Conservation (phyloP, 2,888 invertebrate species). For the Thecocarcelia acutangulata region DNA sequence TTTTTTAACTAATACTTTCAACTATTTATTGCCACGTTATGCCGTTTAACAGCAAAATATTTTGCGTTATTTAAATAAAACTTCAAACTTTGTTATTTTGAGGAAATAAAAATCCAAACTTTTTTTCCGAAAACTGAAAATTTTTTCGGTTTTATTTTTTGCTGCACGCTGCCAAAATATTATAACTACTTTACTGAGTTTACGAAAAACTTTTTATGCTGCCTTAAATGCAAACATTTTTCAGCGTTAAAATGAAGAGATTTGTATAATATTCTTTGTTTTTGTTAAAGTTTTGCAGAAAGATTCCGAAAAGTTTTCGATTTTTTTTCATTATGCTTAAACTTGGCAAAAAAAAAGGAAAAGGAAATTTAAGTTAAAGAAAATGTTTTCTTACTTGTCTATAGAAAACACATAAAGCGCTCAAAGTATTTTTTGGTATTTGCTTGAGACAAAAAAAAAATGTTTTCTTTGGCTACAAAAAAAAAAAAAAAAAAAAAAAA, state of each 20-base stretch:
- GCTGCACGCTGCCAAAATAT: slow-evolving; percentile 19
- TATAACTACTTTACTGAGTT: slow-evolving; percentile 26
- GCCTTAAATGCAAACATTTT: slow-evolving; percentile 26
- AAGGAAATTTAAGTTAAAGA: not conserved
- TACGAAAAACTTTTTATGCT: slow-evolving; percentile 5
- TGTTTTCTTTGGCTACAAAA: not conserved
- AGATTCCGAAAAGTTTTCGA: slow-evolving; percentile 20
- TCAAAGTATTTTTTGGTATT: slow-evolving; percentile 15
- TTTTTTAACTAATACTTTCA: not conserved
- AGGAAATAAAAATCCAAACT: not conserved
- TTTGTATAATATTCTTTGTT: slow-evolving; percentile 40
- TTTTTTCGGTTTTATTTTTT: not conserved
- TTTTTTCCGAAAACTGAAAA: not conserved
- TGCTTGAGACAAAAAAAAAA: slow-evolving; percentile 9
- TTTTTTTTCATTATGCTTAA: slow-evolving; percentile 8
- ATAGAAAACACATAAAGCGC: slow-evolving; percentile 7
- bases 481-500: slow-evolving; percentile 4
- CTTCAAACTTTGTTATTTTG: not conserved
- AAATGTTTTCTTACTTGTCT: slow-evolving; percentile 15
- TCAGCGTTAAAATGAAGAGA: slow-evolving; percentile 35
- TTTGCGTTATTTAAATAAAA: slow-evolving; percentile 7
- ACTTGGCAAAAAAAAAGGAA: not conserved
- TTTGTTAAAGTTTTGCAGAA: slow-evolving; percentile 11
- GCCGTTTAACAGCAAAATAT: slow-evolving; percentile 1
- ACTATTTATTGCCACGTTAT: not conserved